Conservation (phyloP, 2,888 invertebrate species). For the Ashinkailepas kermadecensis region DNA sequence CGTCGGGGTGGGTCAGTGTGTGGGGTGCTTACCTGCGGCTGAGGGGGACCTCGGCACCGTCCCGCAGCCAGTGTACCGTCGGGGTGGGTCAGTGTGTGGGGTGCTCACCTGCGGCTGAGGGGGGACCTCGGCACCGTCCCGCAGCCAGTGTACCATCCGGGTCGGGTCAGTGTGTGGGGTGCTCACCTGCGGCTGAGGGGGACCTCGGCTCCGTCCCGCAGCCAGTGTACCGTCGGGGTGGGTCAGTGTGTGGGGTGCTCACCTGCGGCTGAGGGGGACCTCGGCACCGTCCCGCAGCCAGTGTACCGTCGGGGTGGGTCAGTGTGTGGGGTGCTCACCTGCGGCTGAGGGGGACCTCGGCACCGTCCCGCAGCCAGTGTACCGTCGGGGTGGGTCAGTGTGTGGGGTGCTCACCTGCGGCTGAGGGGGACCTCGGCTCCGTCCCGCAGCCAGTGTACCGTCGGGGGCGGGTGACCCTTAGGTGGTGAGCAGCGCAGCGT, state of each 20-base stretch:
- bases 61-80: background rate
- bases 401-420: too few species aligned
- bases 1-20: background rate
- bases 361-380: background rate
- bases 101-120: background rate
- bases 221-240: slow-evolving; percentile 2
- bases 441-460: background rate
- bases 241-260: too few species aligned
- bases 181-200: background rate
- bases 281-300: background rate
- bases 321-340: too few species aligned
- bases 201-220: background rate
- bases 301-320: background rate
- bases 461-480: slow-evolving; percentile 2
- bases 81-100: background rate
- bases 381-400: background rate
- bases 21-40: too few species aligned
- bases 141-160: background rate
- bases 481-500: background rate
- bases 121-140: background rate
- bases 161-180: background rate
- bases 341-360: too few species aligned
- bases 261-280: too few species aligned
- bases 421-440: background rate
- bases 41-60: background rate